A percentile compares a stretch with the other conserved stretches of the same genome.
phyloP scores from a whole-genome alignment of 2,797 vertebrate species.

The Heliangelus exortis region DNA sequence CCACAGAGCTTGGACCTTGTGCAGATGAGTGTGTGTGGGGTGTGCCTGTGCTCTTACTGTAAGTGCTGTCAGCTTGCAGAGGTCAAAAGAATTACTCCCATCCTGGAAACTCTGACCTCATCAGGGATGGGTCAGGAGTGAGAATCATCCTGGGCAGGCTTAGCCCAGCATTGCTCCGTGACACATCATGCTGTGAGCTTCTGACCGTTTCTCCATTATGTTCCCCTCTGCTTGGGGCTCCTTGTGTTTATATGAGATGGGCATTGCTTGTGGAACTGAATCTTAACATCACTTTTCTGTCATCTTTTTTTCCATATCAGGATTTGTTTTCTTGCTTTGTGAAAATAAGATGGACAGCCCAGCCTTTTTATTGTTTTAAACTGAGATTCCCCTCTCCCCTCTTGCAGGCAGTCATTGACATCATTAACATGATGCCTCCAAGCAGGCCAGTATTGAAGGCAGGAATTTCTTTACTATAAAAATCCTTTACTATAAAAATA shows the following conservation, averaged over 20 bases:
- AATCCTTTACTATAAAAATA: neutral
- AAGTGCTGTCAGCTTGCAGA: neutral
- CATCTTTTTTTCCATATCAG: neutral
- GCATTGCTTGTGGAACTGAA: neutral
- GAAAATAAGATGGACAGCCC: neutral
- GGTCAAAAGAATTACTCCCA: neutral
- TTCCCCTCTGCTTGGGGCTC: neutral
- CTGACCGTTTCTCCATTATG: neutral
- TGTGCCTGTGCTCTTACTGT: neutral
- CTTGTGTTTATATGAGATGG: neutral
- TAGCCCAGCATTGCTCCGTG: neutral
- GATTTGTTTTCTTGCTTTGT: neutral
- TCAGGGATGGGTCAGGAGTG: neutral
- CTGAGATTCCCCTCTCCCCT: neutral
- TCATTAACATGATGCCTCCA: neutral
- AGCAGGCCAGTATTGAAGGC: neutral
- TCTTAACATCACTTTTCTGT: neutral
- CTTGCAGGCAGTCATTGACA: neutral
- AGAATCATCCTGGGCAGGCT: neutral
- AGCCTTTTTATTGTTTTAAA: neutral
- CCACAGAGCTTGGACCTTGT: neutral
- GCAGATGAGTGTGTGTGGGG: neutral
- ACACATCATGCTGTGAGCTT: neutral
- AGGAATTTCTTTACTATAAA: neutral
- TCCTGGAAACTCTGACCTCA: slow-evolving; percentile 54